These are phyloP conservation scores for Podargus strigoides DNA, from an alignment of 2,797 vertebrate genomes.

Conservation along the genomic window DNA sequence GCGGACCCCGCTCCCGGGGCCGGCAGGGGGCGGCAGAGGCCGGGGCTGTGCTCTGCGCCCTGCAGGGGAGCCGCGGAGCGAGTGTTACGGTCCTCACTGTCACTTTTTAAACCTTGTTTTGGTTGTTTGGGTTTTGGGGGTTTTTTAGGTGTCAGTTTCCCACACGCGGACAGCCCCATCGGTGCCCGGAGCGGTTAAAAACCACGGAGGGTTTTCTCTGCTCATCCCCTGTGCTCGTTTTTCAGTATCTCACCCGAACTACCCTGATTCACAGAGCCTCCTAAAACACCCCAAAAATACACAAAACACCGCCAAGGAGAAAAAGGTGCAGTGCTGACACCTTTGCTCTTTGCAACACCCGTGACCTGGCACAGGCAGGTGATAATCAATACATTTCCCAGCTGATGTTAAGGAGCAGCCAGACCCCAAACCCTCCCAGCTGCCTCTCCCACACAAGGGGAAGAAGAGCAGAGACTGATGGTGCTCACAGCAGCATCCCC, in stretches of 20 bases:
- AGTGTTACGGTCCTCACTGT: no score
- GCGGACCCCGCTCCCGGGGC: neutral
- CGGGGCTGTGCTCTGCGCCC: no score
- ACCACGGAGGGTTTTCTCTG: neutral
- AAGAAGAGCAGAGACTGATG: neutral
- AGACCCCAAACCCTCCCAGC: neutral
- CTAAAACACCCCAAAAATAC: neutral
- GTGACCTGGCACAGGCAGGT: rapidly evolving
- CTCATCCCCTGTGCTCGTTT: rapidly evolving
- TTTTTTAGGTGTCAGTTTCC: rapidly evolving
- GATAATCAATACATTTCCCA: neutral
- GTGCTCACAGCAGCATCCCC: neutral
- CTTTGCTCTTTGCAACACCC: neutral
- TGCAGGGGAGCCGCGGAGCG: no score
- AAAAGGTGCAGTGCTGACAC: neutral
- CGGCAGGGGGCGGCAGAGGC: neutral
- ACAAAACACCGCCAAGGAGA: neutral
- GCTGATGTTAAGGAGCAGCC: neutral
- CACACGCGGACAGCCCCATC: rapidly evolving
- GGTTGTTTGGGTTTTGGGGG: no score
- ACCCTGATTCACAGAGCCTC: neutral
- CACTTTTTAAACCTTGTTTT: neutral
- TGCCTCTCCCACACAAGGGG: neutral
- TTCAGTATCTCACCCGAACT: neutral
- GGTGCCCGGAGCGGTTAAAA: neutral